Evolutionary conservation across 2,888 invertebrate species (phyloP).

Genomic region (Platerodrilus igneus): DNA sequence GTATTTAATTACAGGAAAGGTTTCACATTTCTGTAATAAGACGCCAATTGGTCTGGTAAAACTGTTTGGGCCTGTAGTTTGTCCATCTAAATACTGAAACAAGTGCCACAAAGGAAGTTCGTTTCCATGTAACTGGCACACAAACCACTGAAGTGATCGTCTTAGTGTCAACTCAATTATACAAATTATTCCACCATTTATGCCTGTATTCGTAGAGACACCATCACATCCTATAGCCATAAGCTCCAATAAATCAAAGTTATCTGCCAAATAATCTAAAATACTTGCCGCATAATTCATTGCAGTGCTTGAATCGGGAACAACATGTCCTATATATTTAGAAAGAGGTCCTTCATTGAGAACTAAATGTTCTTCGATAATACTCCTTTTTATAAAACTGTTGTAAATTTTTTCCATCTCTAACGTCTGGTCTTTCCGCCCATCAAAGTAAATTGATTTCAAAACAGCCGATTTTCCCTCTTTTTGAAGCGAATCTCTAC

Average conservation of each 20-base stretch:
- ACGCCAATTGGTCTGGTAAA: slow-evolving; percentile 31
- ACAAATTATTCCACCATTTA: slow-evolving; percentile 1
- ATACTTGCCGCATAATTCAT: background rate
- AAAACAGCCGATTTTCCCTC: too few species aligned
- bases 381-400: too few species aligned
- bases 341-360: slow-evolving; percentile 3
- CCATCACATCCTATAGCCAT: slow-evolving; percentile 10
- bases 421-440: too few species aligned
- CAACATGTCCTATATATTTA: slow-evolving; percentile 1
- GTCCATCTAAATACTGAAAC: slow-evolving; percentile 27
- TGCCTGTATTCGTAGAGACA: background rate
- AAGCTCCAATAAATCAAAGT: too few species aligned
- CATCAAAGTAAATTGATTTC: too few species aligned
- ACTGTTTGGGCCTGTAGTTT: slow-evolving; percentile 29
- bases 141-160: background rate
- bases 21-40: slow-evolving; percentile 20
- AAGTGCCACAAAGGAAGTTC: slow-evolving; percentile 23
- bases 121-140: slow-evolving; percentile 2
- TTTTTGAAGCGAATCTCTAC: too few species aligned
- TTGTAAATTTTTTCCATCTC: too few species aligned
- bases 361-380: slow-evolving; percentile 4
- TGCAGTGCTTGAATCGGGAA: slow-evolving; percentile 1
- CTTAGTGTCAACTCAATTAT: slow-evolving; percentile 16
- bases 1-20: slow-evolving; percentile 6
- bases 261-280: too few species aligned